Evolutionary conservation across 1,140 invertebrate genomes (phyloP).

Genomic region (Nasonia longicornis): DNA sequence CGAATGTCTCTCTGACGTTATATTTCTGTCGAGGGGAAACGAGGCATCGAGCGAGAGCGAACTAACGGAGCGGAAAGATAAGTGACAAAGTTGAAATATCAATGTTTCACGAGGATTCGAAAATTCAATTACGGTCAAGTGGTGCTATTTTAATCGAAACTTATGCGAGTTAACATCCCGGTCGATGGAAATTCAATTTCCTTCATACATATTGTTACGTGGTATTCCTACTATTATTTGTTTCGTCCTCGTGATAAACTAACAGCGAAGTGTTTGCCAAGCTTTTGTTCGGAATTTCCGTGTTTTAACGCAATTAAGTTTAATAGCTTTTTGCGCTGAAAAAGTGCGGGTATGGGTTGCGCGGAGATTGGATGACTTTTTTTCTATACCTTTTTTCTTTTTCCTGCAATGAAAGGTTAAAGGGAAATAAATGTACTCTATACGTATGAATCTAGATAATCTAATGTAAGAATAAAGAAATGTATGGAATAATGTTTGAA

Average conservation of each 20-base stretch:
- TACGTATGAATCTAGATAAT: too few species aligned
- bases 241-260: conserved; percentile 1
- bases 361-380: neutral
- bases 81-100: conserved; percentile 8
- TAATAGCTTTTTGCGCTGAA: neutral
- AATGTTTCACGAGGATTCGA: conserved; percentile 3
- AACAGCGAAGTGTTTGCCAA: neutral
- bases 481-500: too few species aligned
- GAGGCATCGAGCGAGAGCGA: neutral
- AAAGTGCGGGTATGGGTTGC: neutral
- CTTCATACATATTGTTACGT: conserved; percentile 1
- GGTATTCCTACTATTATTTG: neutral
- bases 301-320: neutral
- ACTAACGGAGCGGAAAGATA: neutral
- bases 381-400: neutral
- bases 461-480: too few species aligned
- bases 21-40: neutral
- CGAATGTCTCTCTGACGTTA: neutral
- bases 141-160: neutral
- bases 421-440: too few species aligned
- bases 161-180: neutral
- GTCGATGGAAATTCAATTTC: neutral
- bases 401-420: neutral
- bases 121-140: conserved; percentile 1
- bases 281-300: neutral